phyloP scores from a whole-genome alignment of 2,113 vertebrate genomes.

The Megalops atlanticus region DNA sequence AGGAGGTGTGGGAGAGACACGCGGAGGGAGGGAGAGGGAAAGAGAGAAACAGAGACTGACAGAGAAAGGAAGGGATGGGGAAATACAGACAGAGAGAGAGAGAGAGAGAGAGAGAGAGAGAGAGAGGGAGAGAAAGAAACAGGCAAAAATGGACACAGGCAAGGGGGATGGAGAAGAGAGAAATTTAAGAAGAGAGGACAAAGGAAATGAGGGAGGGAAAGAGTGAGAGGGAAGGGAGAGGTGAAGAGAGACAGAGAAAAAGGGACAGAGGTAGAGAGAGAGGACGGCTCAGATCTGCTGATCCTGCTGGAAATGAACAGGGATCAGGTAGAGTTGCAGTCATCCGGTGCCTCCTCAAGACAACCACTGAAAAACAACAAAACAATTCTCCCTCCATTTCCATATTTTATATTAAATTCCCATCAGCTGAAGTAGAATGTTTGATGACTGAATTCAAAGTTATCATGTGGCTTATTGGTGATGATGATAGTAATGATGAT shows the following conservation, averaged over 20 bases:
- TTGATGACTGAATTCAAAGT: background rate
- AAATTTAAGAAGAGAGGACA: background rate
- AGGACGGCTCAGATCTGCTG: background rate
- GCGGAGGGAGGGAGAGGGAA: background rate
- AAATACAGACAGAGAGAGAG: background rate
- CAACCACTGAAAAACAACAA: background rate
- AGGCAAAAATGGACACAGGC: slow-evolving; percentile 1
- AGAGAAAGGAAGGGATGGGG: background rate
- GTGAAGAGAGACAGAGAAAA: background rate
- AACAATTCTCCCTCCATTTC: too few species aligned
- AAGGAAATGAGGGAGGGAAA: background rate
- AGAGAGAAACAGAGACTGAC: background rate
- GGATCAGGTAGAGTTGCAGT: background rate
- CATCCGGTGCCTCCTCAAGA: background rate
- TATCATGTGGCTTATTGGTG: background rate
- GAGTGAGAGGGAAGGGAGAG: slow-evolving; percentile 12
- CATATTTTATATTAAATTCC: too few species aligned
- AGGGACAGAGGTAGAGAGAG: slow-evolving; percentile 1
- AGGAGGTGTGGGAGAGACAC: background rate
- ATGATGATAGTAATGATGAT: background rate
- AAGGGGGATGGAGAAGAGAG: background rate
- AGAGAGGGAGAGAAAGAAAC: background rate
- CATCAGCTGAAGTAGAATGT: background rate
- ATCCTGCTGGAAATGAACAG: background rate
- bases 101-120: too few species aligned